Base-by-base conservation (phyloP, 1,140 invertebrate genomes). In the Tetranychus cinnabarinus region DNA sequence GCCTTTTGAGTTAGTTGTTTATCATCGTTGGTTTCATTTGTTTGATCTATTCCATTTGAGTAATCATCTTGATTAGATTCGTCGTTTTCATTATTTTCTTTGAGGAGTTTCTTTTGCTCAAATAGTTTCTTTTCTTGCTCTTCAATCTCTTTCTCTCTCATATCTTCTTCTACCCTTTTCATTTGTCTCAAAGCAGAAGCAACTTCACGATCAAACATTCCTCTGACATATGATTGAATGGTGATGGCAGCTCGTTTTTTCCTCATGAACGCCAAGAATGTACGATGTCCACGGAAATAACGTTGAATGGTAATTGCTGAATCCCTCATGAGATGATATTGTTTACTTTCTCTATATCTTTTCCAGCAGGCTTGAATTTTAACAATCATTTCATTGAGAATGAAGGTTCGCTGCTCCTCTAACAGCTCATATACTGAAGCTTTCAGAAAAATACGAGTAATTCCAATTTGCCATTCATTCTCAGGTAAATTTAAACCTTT, bases 391-490 rank as follows among this genome's bases (percentile, higher is more conserved):
- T 74, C 72, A 47, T 77, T 78, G 31, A 88, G 72, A 37, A 88
- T 75, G 48, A 78, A 74, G 62, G 81, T 82, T 61, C 86, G 73
- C 5, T 74, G 75, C 62, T 90, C 86, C 72, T 95, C 90, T 0
- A 96, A 73, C 0, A 86, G 85, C 68, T 90, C 85, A 71, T 91
- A 85, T 31, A 88, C 84, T 58, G 80, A 81, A 56, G 79, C 83
- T 58, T 87, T 75, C 63, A 96, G 77, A 72, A 96, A 90, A 50
- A 96, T 82, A 75, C 90, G 92, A 2, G 80, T 83, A 71, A 83
- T 85, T 6, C 90, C 90, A 59, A 91, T 81, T 73, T 95, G 88
- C 87, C 88, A 93, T 70, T 93, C 83, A 12, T 77, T 81, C 7
- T 73, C 71, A 1, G 79, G 76, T n/a, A 86, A 72, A 45, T 78